phyloP scores from a whole-genome alignment of 2,113 vertebrate genomes.

The Oxygymnocypris stewartii region DNA sequence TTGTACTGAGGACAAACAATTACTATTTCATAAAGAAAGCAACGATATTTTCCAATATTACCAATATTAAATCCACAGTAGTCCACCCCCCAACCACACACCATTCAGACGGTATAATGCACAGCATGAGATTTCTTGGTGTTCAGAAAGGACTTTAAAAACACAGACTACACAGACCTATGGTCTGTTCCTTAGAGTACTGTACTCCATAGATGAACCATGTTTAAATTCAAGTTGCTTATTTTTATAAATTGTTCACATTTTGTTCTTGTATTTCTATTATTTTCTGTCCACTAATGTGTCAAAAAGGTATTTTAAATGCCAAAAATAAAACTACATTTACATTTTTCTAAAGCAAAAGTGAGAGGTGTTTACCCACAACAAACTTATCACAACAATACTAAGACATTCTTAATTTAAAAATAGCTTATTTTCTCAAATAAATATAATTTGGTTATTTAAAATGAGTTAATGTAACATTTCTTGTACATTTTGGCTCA shows the following conservation, averaged over 20 bases:
- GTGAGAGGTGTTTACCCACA: neutral
- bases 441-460: neutral
- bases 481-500: neutral
- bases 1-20: neutral
- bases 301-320: neutral
- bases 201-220: neutral
- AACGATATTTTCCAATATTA: neutral
- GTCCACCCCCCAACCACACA: neutral
- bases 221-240: neutral
- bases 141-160: neutral
- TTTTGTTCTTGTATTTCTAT: neutral
- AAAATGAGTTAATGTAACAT: neutral
- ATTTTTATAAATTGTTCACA: too few species aligned
- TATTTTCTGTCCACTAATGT: neutral
- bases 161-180: neutral
- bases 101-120: neutral
- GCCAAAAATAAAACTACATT: neutral
- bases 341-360: neutral
- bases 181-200: neutral
- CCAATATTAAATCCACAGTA: neutral
- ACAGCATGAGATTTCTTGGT: neutral
- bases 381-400: too few species aligned
- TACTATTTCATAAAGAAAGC: neutral
- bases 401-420: too few species aligned
- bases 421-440: too few species aligned